A percentile compares a stretch with the other conserved stretches of the same genome.
Evolutionary conservation across 2,797 vertebrate genomes (phyloP).

Genomic region (Columba guinea): DNA sequence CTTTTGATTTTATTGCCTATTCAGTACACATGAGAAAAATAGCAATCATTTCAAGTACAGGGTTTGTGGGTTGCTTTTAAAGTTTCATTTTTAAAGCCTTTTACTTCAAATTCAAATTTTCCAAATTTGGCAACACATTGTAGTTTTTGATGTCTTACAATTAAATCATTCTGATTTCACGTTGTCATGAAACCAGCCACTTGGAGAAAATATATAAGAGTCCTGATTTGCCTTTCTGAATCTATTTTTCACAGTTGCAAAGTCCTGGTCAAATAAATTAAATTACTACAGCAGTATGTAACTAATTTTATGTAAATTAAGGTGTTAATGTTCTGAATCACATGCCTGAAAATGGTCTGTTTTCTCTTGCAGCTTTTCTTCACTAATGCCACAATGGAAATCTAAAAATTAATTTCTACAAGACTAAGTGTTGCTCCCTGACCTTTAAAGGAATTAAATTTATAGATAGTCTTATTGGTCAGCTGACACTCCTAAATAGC

Average conservation of each 20-base stretch:
- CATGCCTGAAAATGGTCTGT: conserved; percentile 83
- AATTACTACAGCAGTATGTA: conserved; percentile 92
- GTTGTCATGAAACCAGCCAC: conserved; percentile 78
- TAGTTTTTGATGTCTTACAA: conserved; percentile 63
- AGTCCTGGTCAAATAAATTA: conserved; percentile 92
- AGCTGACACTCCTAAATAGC: conserved; percentile 38
- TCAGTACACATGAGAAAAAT: conserved; percentile 8
- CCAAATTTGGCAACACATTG: neutral
- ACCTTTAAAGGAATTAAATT: conserved; percentile 54
- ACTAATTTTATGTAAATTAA: conserved; percentile 96
- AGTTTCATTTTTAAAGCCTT: conserved; percentile 24
- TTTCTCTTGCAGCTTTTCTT: conserved; percentile 83
- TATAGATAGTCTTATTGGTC: conserved; percentile 54
- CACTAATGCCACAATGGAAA: conserved; percentile 69
- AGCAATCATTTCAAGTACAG: conserved; percentile 28
- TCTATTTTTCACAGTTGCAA: conserved; percentile 85
- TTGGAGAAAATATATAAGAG: conserved; percentile 83
- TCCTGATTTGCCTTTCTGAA: conserved; percentile 81
- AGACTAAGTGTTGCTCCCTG: conserved; percentile 48
- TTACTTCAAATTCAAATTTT: conserved; percentile 23
- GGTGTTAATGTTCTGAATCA: conserved; percentile 94
- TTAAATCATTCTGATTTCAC: conserved; percentile 76
- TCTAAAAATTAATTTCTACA: conserved; percentile 70
- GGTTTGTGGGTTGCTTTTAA: neutral
- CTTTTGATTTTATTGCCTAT: conserved; percentile 48